Evolutionary conservation across 1,140 invertebrate genomes (phyloP), one percentile per base, ranked within the genome.

Genomic region (Cherax quadricarinatus): DNA sequence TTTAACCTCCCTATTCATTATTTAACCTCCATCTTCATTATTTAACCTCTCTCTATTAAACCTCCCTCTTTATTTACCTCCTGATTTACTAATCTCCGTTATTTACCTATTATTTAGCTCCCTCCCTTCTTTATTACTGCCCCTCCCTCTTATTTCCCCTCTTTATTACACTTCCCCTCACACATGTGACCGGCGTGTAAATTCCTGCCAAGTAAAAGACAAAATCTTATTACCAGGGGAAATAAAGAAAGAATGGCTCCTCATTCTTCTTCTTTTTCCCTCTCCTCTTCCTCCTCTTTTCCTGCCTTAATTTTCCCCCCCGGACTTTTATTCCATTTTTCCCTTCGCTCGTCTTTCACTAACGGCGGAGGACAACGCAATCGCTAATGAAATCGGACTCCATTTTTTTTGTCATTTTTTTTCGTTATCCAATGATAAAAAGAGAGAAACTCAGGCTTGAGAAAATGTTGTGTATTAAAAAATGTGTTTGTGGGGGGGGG

Each of bases 361-460:
- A 48, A 79, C 51, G 73, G n/a, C 41, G 79, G 60, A 87, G 41
- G 70, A 87, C 70, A 87, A 87, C 86, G 79, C 86, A 87, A 87
- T 87, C 86, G 86, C 73, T 87, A 87, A 87, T 87, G 86, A 87
- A 87, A 87, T 87, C 86, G 21, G 2, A 41, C 30, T 1, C 0
- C 30, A 2, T 41, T 41, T 41, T 41, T 41, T 41, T 41, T 41
- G 14, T 48, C 51, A 78, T 87, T 87, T 87, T 84, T 41, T 41
- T 41, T 41, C 30, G 30, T 84, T n/a, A 30, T 60, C 53, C 30
- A 41, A 49, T 51, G 80, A 57, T 60, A 85, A 62, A 85, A 62
- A 4, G 84, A 14, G 66, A 7, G 24, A 14, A 41, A 41, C 30
- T 41, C 0, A 41, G 30, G 30, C 30, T 51, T 86, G 84, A 10